Evolutionary conservation across 2,888 invertebrate genomes (phyloP).

Genomic region (Synergus japonicus): DNA sequence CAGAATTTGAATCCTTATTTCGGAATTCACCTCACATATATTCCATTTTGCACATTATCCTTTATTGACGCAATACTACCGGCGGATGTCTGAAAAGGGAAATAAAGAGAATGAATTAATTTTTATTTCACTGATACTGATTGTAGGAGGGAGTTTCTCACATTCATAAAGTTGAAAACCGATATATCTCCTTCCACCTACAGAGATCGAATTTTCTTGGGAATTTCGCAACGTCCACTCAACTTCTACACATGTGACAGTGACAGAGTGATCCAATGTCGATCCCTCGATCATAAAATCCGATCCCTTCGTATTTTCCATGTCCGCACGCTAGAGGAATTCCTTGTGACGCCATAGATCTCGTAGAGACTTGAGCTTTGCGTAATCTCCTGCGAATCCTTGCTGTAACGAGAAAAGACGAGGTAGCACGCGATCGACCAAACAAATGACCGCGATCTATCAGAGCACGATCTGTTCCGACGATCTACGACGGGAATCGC

Average conservation of each 20-base stretch:
- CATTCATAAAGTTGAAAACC: constrained; percentile 27
- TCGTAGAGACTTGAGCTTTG: constrained; percentile 1
- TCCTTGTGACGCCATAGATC: constrained; percentile 22
- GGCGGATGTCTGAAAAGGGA: neutral
- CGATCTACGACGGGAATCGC: constrained; percentile 55
- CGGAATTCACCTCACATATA: neutral
- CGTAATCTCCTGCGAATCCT: constrained; percentile 20
- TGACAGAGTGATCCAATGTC: constrained; percentile 40
- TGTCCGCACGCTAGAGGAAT: constrained; percentile 43
- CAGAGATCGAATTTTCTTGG: constrained; percentile 30
- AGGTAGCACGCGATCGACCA: constrained; percentile 64
- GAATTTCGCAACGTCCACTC: constrained; percentile 17
- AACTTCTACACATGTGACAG: constrained; percentile 7
- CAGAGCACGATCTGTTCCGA: constrained; percentile 63
- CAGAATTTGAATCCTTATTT: too few relatives aligned
- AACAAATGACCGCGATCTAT: constrained; percentile 74
- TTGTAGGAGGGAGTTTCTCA: constrained; percentile 2
- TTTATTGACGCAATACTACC: neutral
- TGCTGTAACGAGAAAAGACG: constrained; percentile 46
- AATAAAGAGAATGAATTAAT: neutral
- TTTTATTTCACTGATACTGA: neutral
- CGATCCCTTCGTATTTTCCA: constrained; percentile 38
- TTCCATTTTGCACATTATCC: neutral
- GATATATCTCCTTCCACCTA: constrained; percentile 22
- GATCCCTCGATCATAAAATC: constrained; percentile 48